Percentiles rank a stretch among this genome's conserved stretches.
These are phyloP conservation scores for Apeira syringaria DNA, from an alignment of 2,888 invertebrate genomes.

Conservation along the genomic window DNA sequence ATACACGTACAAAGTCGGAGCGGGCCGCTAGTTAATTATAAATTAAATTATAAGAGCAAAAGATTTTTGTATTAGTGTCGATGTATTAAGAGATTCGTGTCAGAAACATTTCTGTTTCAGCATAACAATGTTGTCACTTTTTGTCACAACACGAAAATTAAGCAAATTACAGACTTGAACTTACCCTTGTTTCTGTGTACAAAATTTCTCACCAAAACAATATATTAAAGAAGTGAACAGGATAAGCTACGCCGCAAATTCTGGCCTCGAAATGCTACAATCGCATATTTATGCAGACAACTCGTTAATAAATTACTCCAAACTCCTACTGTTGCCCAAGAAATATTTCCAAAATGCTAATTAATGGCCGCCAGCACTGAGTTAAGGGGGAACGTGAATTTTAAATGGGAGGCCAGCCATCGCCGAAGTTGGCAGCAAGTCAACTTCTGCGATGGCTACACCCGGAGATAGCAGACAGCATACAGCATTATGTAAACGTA, in stretches of 20 bases:
- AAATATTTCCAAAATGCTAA: slow-evolving; percentile 26
- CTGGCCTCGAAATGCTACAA: slow-evolving; percentile 9
- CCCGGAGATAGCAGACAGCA: background rate
- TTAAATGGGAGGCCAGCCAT: slow-evolving; percentile 10
- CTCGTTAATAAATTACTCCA: slow-evolving; percentile 21
- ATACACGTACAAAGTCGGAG: too few relatives aligned
- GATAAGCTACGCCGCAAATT: background rate
- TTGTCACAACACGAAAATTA: too few relatives aligned
- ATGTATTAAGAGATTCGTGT: too few relatives aligned
- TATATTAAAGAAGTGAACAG: background rate
- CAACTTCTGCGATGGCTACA: slow-evolving; percentile 6
- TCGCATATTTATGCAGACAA: slow-evolving; percentile 22
- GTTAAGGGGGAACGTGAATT: slow-evolving; percentile 15
- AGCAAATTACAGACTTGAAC: too few relatives aligned
- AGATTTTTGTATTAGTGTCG: too few relatives aligned
- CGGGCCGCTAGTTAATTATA: too few relatives aligned
- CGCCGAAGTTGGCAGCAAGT: slow-evolving; percentile 20
- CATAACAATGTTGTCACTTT: too few relatives aligned
- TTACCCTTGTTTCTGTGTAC: too few relatives aligned
- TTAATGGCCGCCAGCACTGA: slow-evolving; percentile 16
- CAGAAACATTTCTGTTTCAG: too few relatives aligned
- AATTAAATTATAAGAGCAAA: too few relatives aligned
- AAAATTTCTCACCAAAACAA: too few relatives aligned
- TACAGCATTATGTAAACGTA: too few relatives aligned
- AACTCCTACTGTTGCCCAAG: slow-evolving; percentile 17